Evolutionary conservation across 2,888 invertebrate genomes (phyloP), one percentile per base, ranked within the genome.

Genomic region (Heliconius aoede): DNA sequence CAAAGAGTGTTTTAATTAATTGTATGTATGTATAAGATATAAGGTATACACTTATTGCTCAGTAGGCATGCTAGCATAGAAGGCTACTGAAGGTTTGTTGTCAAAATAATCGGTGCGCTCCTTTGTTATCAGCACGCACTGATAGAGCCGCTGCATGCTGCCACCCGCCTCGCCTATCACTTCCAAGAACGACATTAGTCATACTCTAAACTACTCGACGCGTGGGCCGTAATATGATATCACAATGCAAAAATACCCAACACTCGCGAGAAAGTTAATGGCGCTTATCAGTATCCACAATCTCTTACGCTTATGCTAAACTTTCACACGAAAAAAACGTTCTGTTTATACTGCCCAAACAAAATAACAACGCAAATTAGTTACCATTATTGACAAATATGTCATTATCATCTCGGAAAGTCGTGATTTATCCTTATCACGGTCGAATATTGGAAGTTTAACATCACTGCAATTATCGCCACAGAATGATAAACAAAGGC

Each of bases 401-500:
- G 96, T 95, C 95, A 96, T 96, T 95, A 97, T 96, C 95, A 96
- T 95, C 93, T 95, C 95, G 95, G 95, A 95, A 89, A 96, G 95
- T 87, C 95, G 95, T 87, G 95, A 95, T 93, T 96, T 95, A 91
- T 95, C 95, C 94, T 96, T 96, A 95, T 96, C 96, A 95, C 96
- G 96, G 93, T 96, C 96, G 94, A 96, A 97, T 95, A 96, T 96
- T 95, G 96, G 96, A 94, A 96, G 95, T 95, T 95, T 96, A 95
- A 95, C 96, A 95, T 97, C 97, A 95, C 96, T 95, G 94, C 95
- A 95, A 94, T 95, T 95, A 95, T 95, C 95, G 93, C 96, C 96
- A 95, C 95, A 95, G 91, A 95, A 95, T 95, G 97, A 97, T 96
- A 98, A 97, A 96, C 97, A 98, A 96, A 98, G 97, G 95, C 97